Evolutionary conservation across 2,113 vertebrate genomes (phyloP).

Genomic region (Maccullochella peelii): DNA sequence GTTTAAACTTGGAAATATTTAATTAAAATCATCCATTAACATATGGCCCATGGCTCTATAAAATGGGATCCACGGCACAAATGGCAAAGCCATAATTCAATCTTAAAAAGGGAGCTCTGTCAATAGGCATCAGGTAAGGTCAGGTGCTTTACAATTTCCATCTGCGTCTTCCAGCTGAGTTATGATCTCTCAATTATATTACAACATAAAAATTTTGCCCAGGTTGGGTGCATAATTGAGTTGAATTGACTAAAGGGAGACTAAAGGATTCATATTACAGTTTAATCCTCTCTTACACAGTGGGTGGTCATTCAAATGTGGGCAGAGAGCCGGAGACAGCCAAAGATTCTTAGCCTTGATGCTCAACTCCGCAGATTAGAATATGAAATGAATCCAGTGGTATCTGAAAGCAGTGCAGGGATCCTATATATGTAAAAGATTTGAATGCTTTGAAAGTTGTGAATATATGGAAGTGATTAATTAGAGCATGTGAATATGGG

Average conservation of each 20-base stretch:
- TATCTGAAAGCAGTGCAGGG: constrained; percentile 31
- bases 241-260: constrained; percentile 65
- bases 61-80: constrained; percentile 74
- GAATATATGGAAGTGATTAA: constrained; percentile 38
- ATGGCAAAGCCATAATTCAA: constrained; percentile 80
- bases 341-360: constrained; percentile 42
- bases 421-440: constrained; percentile 28
- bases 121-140: constrained; percentile 77
- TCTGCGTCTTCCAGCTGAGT: constrained; percentile 71
- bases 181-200: constrained; percentile 78
- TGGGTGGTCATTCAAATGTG: constrained; percentile 58
- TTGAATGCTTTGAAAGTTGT: constrained; percentile 25
- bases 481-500: background rate
- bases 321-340: constrained; percentile 39
- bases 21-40: constrained; percentile 76
- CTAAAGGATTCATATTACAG: constrained; percentile 60
- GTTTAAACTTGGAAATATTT: constrained; percentile 74
- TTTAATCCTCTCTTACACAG: constrained; percentile 70
- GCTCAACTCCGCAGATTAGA: constrained; percentile 53
- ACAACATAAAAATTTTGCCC: constrained; percentile 60
- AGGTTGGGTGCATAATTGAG: constrained; percentile 65
- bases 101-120: constrained; percentile 66
- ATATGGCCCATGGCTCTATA: constrained; percentile 68
- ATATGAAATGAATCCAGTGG: constrained; percentile 54
- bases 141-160: constrained; percentile 68